Base-by-base conservation (phyloP, 2,113 vertebrate genomes). In the Cyprinodon tularosa region DNA sequence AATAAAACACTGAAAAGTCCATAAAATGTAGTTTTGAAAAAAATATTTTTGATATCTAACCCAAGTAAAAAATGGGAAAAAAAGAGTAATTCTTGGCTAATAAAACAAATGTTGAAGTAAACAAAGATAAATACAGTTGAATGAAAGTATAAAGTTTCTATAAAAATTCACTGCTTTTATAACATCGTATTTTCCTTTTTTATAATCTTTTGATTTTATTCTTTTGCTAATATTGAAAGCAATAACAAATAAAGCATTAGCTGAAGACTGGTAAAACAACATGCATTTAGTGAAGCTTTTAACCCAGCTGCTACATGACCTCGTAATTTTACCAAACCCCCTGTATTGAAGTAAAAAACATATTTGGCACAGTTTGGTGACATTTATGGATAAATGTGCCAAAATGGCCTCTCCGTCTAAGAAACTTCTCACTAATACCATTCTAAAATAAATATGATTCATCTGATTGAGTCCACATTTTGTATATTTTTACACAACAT, bases 1-100 rank as follows among this genome's bases (percentile, higher is more conserved):
- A 45, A 62, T 45, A 71, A 71, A 36, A 14, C 42, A 50, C 71
- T 73, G 22, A 64, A 72, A 76, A 59, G 74, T 44, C 44, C 50
- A n/a, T 20, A 57, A n/a, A n/a, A 20, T 15, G 13, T 15, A 3
- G 13, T 5, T 1, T 53, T 47, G 14, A 1, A 29, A 14, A 48
- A 50, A 29, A 50, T 15, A 50, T 14, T 50, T 57, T n/a, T 9
- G 20, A 57, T 20, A 0, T n/a, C 17, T 57, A 20, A 57, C 50
- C 20, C 50, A 53, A 17, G 48, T 17, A 17, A 13, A 50, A 1
- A 50, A 53, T n/a, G 50, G 50, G 6, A 53, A 20, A 53, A 20
- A 47, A 53, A 53, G 1, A 5, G 6, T 53, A 17, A 20, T 53
- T 4, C 8, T 20, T 53, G 50, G 50, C 17, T 20, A 53, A 53